phyloP scores from a whole-genome alignment of 92 coral and sea anemone species.

The Parazoanthus darwini region DNA sequence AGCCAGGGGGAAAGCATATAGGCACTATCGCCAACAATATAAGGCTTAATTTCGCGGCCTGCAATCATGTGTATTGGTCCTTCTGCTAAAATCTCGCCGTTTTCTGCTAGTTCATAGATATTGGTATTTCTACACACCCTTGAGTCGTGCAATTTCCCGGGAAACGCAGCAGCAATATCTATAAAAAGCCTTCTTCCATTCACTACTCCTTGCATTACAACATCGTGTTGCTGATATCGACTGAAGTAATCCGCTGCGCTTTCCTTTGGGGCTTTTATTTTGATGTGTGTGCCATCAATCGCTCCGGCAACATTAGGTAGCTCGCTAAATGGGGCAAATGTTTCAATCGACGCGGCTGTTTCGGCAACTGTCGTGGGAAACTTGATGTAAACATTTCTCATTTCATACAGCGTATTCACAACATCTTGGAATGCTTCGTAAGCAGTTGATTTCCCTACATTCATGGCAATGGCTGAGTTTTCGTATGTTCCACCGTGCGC shows the following conservation, averaged over 20 bases:
- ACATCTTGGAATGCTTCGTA: slow-evolving; percentile 21
- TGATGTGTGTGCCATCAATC: slow-evolving; percentile 54
- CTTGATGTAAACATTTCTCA: slow-evolving; percentile 9
- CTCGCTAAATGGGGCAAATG: slow-evolving; percentile 18
- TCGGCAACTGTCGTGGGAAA: slow-evolving; percentile 31
- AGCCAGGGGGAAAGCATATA: slow-evolving; percentile 61
- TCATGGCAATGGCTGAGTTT: slow-evolving; percentile 58
- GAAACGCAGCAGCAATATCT: slow-evolving; percentile 52
- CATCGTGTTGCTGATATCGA: slow-evolving; percentile 54
- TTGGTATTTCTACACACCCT: slow-evolving; percentile 47
- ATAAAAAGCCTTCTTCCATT: slow-evolving; percentile 58
- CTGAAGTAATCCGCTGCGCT: slow-evolving; percentile 59
- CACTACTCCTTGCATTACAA: slow-evolving; percentile 50
- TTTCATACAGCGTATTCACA: slow-evolving; percentile 11
- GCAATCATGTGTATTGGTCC: slow-evolving; percentile 47
- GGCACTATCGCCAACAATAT: slow-evolving; percentile 57
- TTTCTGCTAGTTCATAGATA: slow-evolving; percentile 50
- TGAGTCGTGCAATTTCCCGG: slow-evolving; percentile 51
- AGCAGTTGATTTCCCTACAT: slow-evolving; percentile 50
- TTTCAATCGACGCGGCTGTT: slow-evolving; percentile 29
- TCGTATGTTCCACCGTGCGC: slow-evolving; percentile 67
- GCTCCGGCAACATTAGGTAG: slow-evolving; percentile 48
- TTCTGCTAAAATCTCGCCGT: slow-evolving; percentile 53
- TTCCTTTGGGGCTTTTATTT: slow-evolving; percentile 59
- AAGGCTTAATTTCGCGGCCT: slow-evolving; percentile 41